Base-by-base conservation (phyloP, 2,888 invertebrate species). In the Operophtera brumata region DNA sequence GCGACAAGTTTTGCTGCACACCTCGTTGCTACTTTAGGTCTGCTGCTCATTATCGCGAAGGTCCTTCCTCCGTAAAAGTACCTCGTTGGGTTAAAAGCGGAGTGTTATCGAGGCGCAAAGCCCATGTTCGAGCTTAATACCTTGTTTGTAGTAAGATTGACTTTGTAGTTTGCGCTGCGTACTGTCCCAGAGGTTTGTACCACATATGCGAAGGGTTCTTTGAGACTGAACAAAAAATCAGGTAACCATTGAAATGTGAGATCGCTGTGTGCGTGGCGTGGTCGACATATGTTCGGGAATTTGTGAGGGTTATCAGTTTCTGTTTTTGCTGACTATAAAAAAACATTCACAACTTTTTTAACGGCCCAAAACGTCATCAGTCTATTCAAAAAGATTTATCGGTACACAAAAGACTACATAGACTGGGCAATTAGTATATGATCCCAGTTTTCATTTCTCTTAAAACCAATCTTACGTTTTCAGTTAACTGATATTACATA, bases 171-270 rank as follows among this genome's bases (percentile, higher is more conserved):
- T 20, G 20, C 2, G 20, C 20, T 2, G 20, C 2, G 20, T 20
- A n/a, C 4, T 2, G 20, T 4, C 20, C 4, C 20, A 20, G 2
- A 20, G 8, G 26, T 30, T 1, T 30, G 30, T 30, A 8, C 54
- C 65, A 66, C 75, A 78, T 67, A 71, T 77, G 77, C 54, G 56
- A 56, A 60, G 66, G 69, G 57, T 66, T 46, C 49, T 42, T 45
- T 52, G 41, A 41, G 43, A 45, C 44, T 11, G 34, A 37, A 67
- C 70, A 80, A 82, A 81, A 82, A 80, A 76, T 69, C 82, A 80
- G 82, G 82, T 80, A 80, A 47, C 54, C 42, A 70, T 64, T 72
- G 72, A 71, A 74, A 71, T 67, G 64, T 59, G 71, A 75, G 73
- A 71, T 66, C 59, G 57, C 66, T 73, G 72, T 69, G 61, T 61